Percentiles rank a stretch among this genome's conserved stretches.
Evolutionary conservation across 23 tunicate species (phyloP).

Genomic region (Ascidia mentula): DNA sequence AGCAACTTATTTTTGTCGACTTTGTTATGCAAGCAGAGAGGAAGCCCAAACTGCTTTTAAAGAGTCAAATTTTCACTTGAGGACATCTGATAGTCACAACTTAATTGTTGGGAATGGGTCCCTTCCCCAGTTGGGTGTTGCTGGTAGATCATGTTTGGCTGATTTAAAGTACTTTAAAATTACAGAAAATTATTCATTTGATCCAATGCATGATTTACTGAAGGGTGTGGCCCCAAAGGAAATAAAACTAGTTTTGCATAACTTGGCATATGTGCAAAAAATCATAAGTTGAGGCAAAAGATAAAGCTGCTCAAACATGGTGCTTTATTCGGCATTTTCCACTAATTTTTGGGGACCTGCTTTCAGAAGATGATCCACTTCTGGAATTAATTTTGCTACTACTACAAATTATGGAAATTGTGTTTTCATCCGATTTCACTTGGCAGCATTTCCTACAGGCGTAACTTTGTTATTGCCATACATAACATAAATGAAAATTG

Average conservation of each 20-base stretch:
- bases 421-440: constrained; percentile 5
- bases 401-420: constrained; percentile 30
- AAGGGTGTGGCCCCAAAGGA: constrained; percentile 24
- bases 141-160: constrained; percentile 12
- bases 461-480: constrained; percentile 16
- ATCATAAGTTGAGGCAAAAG: constrained; percentile 11
- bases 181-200: constrained; percentile 16
- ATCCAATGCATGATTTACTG: constrained; percentile 40
- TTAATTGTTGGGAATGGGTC: background rate
- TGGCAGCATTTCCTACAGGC: constrained; percentile 11
- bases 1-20: constrained; percentile 17
- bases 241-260: constrained; percentile 24
- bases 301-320: constrained; percentile 32
- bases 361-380: constrained; percentile 16
- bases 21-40: constrained; percentile 16
- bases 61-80: constrained; percentile 19
- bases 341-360: constrained; percentile 21
- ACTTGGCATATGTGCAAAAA: constrained; percentile 17
- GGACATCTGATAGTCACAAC: constrained; percentile 20
- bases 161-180: constrained; percentile 15
- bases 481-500: constrained; percentile 7
- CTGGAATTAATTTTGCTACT: constrained; percentile 27
- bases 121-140: constrained; percentile 20
- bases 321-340: constrained; percentile 35
- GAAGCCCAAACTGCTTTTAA: constrained; percentile 4